phyloP scores from a whole-genome alignment of 1,140 invertebrate genomes.

The Maniola jurtina region DNA sequence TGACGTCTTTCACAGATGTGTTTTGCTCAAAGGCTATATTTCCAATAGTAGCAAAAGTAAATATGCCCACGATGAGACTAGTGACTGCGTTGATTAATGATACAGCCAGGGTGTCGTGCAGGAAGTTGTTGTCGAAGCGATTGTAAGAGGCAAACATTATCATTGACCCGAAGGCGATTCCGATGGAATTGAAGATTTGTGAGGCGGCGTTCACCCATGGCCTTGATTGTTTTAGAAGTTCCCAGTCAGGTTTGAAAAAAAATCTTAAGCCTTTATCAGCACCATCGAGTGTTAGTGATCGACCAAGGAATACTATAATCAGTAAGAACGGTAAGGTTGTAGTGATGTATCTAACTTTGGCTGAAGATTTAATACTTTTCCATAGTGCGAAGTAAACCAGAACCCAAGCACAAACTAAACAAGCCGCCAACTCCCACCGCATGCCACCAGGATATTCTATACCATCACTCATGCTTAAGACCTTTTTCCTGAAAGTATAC shows the following conservation, averaged over 20 bases:
- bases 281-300: constrained; percentile 90
- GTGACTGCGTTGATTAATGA: constrained; percentile 90
- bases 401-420: constrained; percentile 92
- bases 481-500: constrained; percentile 84
- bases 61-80: constrained; percentile 91
- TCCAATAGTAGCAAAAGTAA: constrained; percentile 92
- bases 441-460: constrained; percentile 90
- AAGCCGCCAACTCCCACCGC: constrained; percentile 92
- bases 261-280: constrained; percentile 88
- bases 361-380: constrained; percentile 94
- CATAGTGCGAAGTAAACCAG: constrained; percentile 95
- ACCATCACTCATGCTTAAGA: constrained; percentile 89
- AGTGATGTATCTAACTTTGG: constrained; percentile 91
- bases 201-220: constrained; percentile 95
- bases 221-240: constrained; percentile 89
- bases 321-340: constrained; percentile 91
- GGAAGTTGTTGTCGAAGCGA: constrained; percentile 93
- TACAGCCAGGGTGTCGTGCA: constrained; percentile 91
- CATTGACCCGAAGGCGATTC: constrained; percentile 94
- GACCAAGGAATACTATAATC: constrained; percentile 88
- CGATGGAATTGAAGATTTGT: constrained; percentile 96
- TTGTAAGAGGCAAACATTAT: constrained; percentile 98
- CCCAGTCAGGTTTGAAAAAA: constrained; percentile 94
- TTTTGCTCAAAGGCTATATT: constrained; percentile 91
- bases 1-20: constrained; percentile 88